Percentiles rank a stretch among this genome's conserved stretches.
These are phyloP conservation scores for Anolis apletophallus DNA, from an alignment of 2,797 vertebrate genomes.

Conservation along the genomic window DNA sequence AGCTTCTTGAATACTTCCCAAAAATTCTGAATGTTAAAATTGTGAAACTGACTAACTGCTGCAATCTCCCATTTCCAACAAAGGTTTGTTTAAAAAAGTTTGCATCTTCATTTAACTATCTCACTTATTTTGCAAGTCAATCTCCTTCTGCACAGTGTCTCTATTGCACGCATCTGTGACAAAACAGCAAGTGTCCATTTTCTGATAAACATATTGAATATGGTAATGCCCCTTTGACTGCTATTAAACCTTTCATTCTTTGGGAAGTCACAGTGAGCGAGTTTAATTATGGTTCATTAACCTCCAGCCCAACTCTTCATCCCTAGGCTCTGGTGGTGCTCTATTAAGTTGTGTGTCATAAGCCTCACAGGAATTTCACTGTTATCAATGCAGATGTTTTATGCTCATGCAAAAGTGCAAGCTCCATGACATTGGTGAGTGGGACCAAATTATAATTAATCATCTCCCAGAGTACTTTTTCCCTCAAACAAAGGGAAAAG, in stretches of 20 bases:
- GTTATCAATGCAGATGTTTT: conserved; percentile 49
- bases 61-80: neutral
- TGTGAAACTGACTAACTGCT: neutral
- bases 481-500: conserved; percentile 37
- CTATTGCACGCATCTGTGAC: conserved; percentile 50
- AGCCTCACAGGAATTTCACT: conserved; percentile 59
- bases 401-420: neutral
- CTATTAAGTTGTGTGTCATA: conserved; percentile 61
- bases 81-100: neutral
- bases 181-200: conserved; percentile 50
- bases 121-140: conserved; percentile 21
- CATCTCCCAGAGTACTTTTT: conserved; percentile 42
- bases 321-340: conserved; percentile 50
- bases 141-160: conserved; percentile 41
- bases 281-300: conserved; percentile 69
- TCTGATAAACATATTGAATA: conserved; percentile 55
- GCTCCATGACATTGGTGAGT: conserved; percentile 37
- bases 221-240: conserved; percentile 31
- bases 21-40: neutral
- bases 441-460: conserved; percentile 48
- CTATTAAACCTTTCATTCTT: conserved; percentile 58
- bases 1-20: neutral
- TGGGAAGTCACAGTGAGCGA: conserved; percentile 63
- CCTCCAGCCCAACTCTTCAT: conserved; percentile 58
- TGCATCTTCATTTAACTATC: conserved; percentile 22